Base-by-base conservation (phyloP, 2,113 vertebrate species). In the Sarotherodon lohbergeri region DNA sequence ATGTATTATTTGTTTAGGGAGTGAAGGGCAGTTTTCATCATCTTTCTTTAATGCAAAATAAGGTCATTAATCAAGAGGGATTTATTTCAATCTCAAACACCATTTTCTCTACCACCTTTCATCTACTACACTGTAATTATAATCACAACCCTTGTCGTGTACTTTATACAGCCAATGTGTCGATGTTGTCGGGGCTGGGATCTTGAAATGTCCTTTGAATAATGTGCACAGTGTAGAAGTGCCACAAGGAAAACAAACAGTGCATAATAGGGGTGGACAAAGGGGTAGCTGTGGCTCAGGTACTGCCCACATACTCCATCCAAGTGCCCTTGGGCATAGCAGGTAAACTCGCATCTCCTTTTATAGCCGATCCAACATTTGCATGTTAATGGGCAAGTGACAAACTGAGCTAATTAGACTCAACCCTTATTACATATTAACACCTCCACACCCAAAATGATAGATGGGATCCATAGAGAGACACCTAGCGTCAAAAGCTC, bases 61-160 rank as follows among this genome's bases (percentile, higher is more conserved):
- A 85, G 36, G 66, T 61, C 57, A 91, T 94, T 86, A 92, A 90
- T 91, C 90, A 92, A 73, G 3, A 5, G 4, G 8, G 39, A 83
- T 81, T 86, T 73, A 88, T 82, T 89, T 81, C 89, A 24, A 83
- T 36, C 71, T 90, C 82, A 57, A 86, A 66, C 7, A 32, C 32
- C 4, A 39, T 82, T 87, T 89, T 81, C 48, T 9, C 9, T 48
- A 80, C 34, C 41, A 76, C 50, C 71, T 81, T 73, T 16, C 73
- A 68, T 46, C 76, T 55, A 32, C 52, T 79, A 68, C 57, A 73
- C 36, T 13, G 19, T 80, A 85, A 87, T 87, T 83, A 89, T 41
- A 83, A 76, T 83, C 82, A 66, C 55, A 82, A 83, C 89, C 36
- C 61, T 7, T 55, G 34, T 78, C 66, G 29, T 71, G 66, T 84